phyloP scores from a whole-genome alignment of 2,113 vertebrate genomes.

The Callionymus lyra region DNA sequence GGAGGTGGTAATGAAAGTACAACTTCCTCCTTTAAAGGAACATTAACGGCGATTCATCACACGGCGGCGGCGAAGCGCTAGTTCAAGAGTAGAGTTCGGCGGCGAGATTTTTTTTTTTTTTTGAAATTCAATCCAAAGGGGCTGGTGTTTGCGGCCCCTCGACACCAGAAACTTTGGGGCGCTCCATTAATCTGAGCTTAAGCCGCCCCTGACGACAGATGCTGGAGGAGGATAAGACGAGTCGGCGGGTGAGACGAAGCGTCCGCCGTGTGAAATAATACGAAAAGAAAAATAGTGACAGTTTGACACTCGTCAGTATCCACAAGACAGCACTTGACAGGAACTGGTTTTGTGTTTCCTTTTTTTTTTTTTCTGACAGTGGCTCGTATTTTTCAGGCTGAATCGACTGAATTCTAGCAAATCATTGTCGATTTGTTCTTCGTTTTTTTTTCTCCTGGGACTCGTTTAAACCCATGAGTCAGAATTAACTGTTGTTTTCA shows the following conservation, averaged over 20 bases:
- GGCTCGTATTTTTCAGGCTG: constrained; percentile 5
- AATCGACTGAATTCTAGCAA: too few species aligned
- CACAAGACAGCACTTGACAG: constrained; percentile 35
- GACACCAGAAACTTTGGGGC: constrained; percentile 42
- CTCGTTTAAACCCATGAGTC: too few species aligned
- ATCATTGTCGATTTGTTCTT: too few species aligned
- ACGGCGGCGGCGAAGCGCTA: background rate
- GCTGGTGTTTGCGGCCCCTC: constrained; percentile 43
- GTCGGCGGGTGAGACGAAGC: constrained; percentile 48
- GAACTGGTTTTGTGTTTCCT: constrained; percentile 17
- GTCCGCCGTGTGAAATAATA: constrained; percentile 33
- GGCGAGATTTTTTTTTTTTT: too few species aligned
- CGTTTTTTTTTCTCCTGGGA: too few species aligned
- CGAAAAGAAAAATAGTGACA: constrained; percentile 18
- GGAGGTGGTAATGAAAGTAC: constrained; percentile 35
- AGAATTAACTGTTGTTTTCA: too few species aligned
- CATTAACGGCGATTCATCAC: constrained; percentile 9
- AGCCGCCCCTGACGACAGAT: constrained; percentile 62
- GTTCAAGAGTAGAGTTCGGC: too few species aligned
- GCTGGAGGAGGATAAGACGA: constrained; percentile 57
- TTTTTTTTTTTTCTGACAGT: constrained; percentile 22
- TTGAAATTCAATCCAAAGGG: constrained; percentile 33
- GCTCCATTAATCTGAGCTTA: constrained; percentile 61
- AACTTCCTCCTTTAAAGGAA: constrained; percentile 33
- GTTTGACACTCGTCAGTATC: constrained; percentile 31